Evolutionary conservation across 2,113 vertebrate species (phyloP).

Genomic region (Ophiodon elongatus): DNA sequence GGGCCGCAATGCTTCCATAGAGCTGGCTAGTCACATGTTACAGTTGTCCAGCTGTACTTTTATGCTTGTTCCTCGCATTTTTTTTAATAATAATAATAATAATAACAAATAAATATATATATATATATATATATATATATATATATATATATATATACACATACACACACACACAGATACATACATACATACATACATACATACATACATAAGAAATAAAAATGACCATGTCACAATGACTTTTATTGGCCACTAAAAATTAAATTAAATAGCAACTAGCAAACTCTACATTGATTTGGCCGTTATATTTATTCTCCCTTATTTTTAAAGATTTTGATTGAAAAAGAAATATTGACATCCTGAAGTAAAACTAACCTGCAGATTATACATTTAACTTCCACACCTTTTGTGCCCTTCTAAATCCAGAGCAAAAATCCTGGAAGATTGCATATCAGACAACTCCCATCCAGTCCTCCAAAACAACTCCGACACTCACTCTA

Average conservation of each 20-base stretch:
- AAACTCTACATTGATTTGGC: conserved; percentile 9
- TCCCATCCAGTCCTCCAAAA: conserved; percentile 10
- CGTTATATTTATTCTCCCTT: not conserved
- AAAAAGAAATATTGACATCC: not conserved
- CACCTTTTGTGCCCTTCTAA: conserved; percentile 59
- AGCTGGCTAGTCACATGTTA: conserved; percentile 6
- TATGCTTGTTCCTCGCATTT: not conserved
- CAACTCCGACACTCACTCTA: conserved; percentile 25
- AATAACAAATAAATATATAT: too few relatives aligned
- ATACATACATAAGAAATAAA: too few relatives aligned
- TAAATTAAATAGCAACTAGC: not conserved
- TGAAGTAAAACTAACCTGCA: not conserved
- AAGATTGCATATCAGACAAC: conserved; percentile 40
- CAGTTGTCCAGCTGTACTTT: not conserved
- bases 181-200: too few relatives aligned
- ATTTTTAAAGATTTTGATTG: not conserved
- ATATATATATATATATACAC: too few relatives aligned
- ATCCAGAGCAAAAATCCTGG: conserved; percentile 37
- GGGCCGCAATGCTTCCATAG: not conserved
- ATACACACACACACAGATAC: too few relatives aligned
- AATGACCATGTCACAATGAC: too few relatives aligned
- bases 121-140: too few relatives aligned
- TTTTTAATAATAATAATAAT: too few relatives aligned
- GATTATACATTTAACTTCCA: not conserved
- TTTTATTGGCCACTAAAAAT: not conserved